These are phyloP conservation scores for Sphaeramia orbicularis DNA, from an alignment of 2,797 vertebrate genomes.

Conservation along the genomic window DNA sequence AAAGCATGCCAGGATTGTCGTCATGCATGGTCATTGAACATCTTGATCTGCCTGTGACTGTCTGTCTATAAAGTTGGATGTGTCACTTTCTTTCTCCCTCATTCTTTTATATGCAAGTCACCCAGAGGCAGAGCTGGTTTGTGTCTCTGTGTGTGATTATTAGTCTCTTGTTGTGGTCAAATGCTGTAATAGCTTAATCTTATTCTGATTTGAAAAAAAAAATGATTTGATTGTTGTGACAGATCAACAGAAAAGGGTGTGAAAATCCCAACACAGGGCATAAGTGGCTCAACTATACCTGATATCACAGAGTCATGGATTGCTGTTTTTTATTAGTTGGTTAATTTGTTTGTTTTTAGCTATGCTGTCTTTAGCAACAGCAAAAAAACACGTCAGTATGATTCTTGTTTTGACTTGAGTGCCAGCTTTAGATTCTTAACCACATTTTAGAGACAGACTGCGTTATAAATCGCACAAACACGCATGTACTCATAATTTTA, in stretches of 20 bases:
- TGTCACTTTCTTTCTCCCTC: conserved; percentile 12
- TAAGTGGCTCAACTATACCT: too few species aligned
- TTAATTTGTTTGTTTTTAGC: background rate
- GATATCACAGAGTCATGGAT: background rate
- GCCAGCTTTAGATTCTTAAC: conserved; percentile 1
- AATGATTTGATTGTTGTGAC: too few species aligned
- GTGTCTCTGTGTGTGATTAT: background rate
- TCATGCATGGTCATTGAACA: background rate
- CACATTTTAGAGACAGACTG: background rate
- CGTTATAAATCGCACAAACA: conserved; percentile 6
- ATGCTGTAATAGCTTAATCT: conserved; percentile 11
- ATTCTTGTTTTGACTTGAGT: conserved; percentile 5
- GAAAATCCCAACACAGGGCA: too few species aligned
- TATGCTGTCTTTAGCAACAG: background rate
- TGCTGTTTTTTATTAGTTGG: background rate
- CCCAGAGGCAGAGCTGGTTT: conserved; percentile 9
- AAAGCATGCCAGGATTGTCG: conserved; percentile 14
- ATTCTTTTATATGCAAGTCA: conserved; percentile 44
- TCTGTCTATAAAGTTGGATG: conserved; percentile 4
- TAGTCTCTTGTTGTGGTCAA: conserved; percentile 6
- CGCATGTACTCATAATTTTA: background rate
- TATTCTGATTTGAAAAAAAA: background rate
- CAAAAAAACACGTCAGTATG: background rate
- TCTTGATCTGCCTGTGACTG: conserved; percentile 10
- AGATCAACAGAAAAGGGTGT: too few species aligned